Conservation (phyloP, 2,113 vertebrate species). For the Ellobius talpinus region DNA sequence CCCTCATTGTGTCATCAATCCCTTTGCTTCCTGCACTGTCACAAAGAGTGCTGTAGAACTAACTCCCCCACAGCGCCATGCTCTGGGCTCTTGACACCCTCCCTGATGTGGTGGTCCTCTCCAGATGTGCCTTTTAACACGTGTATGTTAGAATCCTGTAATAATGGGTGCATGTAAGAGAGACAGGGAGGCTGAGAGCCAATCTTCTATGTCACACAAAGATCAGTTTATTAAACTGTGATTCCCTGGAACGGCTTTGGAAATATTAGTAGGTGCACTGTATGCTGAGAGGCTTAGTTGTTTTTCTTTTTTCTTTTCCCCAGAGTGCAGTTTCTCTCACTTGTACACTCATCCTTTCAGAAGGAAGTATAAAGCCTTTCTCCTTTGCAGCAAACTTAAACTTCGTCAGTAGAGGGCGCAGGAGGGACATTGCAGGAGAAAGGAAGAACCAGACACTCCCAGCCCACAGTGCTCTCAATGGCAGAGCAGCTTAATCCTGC, state of each 20-base stretch:
- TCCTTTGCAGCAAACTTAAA: not conserved
- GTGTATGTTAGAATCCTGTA: not conserved
- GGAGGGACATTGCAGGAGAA: not conserved
- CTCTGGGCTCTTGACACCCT: not conserved
- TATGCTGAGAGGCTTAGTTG: not conserved
- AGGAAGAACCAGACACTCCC: fast-evolving
- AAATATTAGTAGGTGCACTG: not conserved
- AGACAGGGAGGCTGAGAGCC: not conserved
- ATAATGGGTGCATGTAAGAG: not conserved
- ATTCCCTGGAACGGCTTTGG: not conserved
- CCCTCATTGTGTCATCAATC: conserved; percentile 65
- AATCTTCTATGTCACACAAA: not conserved
- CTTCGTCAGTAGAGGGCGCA: conserved; percentile 46
- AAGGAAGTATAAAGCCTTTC: not conserved
- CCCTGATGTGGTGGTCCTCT: not conserved
- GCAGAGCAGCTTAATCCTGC: too few species aligned
- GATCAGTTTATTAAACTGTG: not conserved
- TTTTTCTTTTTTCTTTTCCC: not conserved
- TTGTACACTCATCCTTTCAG: not conserved
- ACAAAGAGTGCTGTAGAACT: not conserved
- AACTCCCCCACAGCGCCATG: not conserved
- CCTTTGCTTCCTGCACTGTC: conserved; percentile 51
- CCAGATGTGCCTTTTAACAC: conserved; percentile 16
- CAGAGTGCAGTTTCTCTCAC: not conserved
- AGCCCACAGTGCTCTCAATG: not conserved